A percentile compares a stretch with the other conserved stretches of the same genome.
Evolutionary conservation across 64 coral and sea anemone species (phyloP).

Genomic region (Platygyra sinensis): DNA sequence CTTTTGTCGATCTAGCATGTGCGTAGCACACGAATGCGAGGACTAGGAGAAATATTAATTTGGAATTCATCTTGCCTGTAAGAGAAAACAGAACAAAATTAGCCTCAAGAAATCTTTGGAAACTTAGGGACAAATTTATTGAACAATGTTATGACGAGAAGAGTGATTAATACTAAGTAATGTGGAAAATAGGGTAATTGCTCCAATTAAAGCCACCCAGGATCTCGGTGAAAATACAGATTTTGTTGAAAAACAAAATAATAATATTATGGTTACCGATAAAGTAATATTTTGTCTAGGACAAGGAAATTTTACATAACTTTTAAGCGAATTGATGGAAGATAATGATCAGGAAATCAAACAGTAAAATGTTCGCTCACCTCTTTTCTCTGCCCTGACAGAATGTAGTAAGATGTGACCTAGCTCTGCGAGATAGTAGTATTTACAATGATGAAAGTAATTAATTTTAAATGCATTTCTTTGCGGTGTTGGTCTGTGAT

Average conservation of each 20-base stretch:
- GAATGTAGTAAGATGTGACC: neutral
- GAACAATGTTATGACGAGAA: neutral
- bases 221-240: neutral
- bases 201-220: neutral
- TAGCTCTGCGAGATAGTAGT: neutral
- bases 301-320: neutral
- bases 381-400: neutral
- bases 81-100: neutral
- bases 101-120: neutral
- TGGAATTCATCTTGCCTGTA: conserved; percentile 21
- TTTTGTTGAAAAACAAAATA: neutral
- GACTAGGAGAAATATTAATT: conserved; percentile 1
- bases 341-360: neutral
- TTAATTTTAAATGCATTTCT: conserved; percentile 23
- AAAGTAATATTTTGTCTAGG: neutral
- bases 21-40: conserved; percentile 6
- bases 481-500: conserved; percentile 2
- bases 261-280: neutral
- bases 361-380: neutral
- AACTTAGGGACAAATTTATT: neutral
- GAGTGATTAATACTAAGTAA: neutral
- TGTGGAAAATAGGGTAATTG: neutral
- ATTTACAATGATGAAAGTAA: conserved; percentile 34
- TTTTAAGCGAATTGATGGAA: neutral
- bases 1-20: conserved; percentile 39